Evolutionary conservation across 2,888 invertebrate genomes (phyloP).

Genomic region (Agrotis segetum): DNA sequence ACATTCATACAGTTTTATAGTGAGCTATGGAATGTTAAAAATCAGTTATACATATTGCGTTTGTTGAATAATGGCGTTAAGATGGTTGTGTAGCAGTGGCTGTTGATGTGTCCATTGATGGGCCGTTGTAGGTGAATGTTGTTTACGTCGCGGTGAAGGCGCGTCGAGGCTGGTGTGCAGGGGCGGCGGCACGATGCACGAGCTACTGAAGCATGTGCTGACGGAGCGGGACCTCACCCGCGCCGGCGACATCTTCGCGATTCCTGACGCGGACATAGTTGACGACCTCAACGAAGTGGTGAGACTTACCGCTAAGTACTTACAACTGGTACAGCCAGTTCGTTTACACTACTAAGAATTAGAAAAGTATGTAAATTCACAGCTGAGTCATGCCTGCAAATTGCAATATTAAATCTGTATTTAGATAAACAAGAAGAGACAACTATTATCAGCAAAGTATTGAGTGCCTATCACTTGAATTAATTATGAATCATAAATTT

Average conservation of each 20-base stretch:
- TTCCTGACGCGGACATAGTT: conserved; percentile 96
- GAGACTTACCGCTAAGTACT: conserved; percentile 73
- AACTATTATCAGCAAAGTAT: background rate
- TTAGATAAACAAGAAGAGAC: conserved; percentile 2
- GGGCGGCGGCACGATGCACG: conserved; percentile 93
- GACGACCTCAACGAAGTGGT: conserved; percentile 96
- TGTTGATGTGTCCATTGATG: conserved; percentile 74
- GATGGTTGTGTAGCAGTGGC: conserved; percentile 56
- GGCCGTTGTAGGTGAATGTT: conserved; percentile 64
- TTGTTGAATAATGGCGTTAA: conserved; percentile 51
- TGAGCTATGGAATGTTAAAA: conserved; percentile 59
- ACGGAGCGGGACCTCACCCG: conserved; percentile 97
- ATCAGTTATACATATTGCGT: conserved; percentile 46
- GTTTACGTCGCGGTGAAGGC: conserved; percentile 63
- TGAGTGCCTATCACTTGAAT: conserved; percentile 7
- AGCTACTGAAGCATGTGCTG: conserved; percentile 97
- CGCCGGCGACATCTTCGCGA: conserved; percentile 97
- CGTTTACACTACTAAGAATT: conserved; percentile 58
- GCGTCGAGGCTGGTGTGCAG: conserved; percentile 42
- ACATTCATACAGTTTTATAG: conserved; percentile 38
- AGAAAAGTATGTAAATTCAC: conserved; percentile 55
- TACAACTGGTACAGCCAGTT: conserved; percentile 56
- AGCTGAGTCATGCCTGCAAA: conserved; percentile 19
- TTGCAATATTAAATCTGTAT: conserved; percentile 7
- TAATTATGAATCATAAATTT: conserved; percentile 48